A percentile compares a stretch with the other conserved stretches of the same genome.
Conservation (phyloP, 1,140 invertebrate genomes). For the Heliconius hermathena region DNA sequence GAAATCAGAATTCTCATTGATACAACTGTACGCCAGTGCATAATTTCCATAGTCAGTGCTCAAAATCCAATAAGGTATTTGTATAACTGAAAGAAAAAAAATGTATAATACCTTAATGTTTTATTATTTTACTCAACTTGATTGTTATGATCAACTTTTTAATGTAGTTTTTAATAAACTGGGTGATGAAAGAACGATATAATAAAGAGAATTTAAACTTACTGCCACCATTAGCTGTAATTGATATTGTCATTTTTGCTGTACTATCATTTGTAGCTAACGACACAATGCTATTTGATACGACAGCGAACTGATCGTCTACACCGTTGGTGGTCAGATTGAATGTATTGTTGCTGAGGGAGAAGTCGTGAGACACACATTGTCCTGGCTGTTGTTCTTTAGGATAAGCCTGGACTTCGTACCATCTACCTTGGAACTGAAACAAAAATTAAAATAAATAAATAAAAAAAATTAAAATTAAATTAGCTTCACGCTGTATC, state of each 20-base stretch:
- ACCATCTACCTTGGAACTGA: constrained; percentile 62
- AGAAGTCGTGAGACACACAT: constrained; percentile 53
- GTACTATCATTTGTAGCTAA: constrained; percentile 41
- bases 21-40: constrained; percentile 64
- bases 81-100: constrained; percentile 45
- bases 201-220: not conserved
- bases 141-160: no score
- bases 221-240: constrained; percentile 32
- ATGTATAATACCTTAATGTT: not conserved
- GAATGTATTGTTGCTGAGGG: constrained; percentile 30
- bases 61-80: constrained; percentile 60
- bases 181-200: no score
- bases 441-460: not conserved
- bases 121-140: no score
- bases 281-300: constrained; percentile 32
- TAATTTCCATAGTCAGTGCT: constrained; percentile 56
- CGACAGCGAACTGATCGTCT: constrained; percentile 41
- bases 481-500: no score
- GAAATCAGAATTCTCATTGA: constrained; percentile 42
- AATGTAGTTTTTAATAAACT: no score
- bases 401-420: constrained; percentile 61
- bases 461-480: no score
- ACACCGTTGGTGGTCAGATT: constrained; percentile 48
- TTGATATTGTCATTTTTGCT: constrained; percentile 43
- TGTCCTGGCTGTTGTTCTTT: constrained; percentile 51